phyloP scores from a whole-genome alignment of 2,888 invertebrate genomes.

The Cryptocheilus praepositus region DNA sequence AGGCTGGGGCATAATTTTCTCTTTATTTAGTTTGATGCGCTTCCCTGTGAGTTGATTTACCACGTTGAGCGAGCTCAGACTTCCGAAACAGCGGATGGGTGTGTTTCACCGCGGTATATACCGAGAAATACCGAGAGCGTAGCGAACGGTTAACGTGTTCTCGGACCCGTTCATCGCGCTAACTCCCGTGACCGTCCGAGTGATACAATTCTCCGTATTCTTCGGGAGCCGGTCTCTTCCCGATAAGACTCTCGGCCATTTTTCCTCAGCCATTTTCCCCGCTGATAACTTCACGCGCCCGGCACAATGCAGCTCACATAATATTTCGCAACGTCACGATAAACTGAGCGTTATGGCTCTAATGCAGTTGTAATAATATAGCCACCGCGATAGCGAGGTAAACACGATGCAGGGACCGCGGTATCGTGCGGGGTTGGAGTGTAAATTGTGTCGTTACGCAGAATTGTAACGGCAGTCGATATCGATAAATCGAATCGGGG shows the following conservation, averaged over 20 bases:
- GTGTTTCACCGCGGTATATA: constrained; percentile 18
- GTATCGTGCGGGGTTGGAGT: too few species aligned
- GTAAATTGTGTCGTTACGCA: too few species aligned
- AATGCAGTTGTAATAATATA: too few species aligned
- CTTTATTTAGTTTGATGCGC: constrained; percentile 50
- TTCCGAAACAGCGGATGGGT: constrained; percentile 47
- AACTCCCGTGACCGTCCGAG: neutral
- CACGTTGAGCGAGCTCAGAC: constrained; percentile 40
- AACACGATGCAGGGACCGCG: too few species aligned
- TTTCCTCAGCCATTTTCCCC: neutral
- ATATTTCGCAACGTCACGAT: constrained; percentile 6
- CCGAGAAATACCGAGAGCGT: too few species aligned
- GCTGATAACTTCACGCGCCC: neutral
- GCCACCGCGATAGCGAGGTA: too few species aligned
- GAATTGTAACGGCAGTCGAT: too few species aligned
- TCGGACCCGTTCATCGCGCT: neutral
- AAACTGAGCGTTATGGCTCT: too few species aligned
- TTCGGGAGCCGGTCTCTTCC: too few species aligned
- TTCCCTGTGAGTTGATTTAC: constrained; percentile 50
- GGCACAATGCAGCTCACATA: constrained; percentile 21
- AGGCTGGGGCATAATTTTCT: constrained; percentile 54
- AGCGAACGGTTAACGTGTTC: neutral
- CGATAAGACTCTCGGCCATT: constrained; percentile 6
- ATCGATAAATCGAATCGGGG: too few species aligned
- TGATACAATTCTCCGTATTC: too few species aligned